Evolutionary conservation across 2,797 vertebrate genomes (phyloP).

Genomic region (Tokudaia muenninki): DNA sequence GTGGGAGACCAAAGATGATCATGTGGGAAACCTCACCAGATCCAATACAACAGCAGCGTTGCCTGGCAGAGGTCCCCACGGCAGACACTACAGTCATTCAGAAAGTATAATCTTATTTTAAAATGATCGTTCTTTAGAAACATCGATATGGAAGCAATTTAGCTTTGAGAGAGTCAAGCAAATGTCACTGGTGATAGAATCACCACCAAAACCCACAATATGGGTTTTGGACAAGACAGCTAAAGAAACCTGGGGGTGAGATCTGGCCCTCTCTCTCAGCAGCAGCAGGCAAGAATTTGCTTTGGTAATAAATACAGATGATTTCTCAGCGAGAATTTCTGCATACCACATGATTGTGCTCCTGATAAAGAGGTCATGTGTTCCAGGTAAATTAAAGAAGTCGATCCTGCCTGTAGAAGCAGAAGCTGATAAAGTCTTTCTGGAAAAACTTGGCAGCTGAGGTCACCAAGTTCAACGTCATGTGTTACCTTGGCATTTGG

Average conservation of each 20-base stretch:
- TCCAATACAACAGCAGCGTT: not conserved
- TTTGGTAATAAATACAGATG: not conserved
- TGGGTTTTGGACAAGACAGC: not conserved
- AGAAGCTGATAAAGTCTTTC: not conserved
- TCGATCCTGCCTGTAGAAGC: not conserved
- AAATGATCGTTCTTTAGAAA: slow-evolving; percentile 57
- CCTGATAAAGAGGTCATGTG: not conserved
- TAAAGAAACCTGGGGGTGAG: not conserved
- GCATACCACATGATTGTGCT: not conserved
- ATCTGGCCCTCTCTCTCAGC: not conserved
- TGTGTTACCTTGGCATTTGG: not conserved
- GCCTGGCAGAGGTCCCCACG: not conserved
- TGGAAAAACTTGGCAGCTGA: not conserved
- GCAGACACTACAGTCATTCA: not conserved
- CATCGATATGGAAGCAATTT: slow-evolving; percentile 21
- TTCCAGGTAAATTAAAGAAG: not conserved
- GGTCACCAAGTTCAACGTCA: not conserved
- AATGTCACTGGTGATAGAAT: not conserved
- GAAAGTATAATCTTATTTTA: slow-evolving; percentile 50
- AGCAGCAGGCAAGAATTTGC: not conserved
- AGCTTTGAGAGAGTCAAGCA: slow-evolving; percentile 42
- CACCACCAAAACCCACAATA: not conserved
- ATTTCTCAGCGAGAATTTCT: not conserved
- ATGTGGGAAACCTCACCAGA: not conserved
- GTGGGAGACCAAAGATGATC: slow-evolving; percentile 45